phyloP scores from a whole-genome alignment of 2,113 vertebrate genomes.

The Phalacrocorax pelagicus region DNA sequence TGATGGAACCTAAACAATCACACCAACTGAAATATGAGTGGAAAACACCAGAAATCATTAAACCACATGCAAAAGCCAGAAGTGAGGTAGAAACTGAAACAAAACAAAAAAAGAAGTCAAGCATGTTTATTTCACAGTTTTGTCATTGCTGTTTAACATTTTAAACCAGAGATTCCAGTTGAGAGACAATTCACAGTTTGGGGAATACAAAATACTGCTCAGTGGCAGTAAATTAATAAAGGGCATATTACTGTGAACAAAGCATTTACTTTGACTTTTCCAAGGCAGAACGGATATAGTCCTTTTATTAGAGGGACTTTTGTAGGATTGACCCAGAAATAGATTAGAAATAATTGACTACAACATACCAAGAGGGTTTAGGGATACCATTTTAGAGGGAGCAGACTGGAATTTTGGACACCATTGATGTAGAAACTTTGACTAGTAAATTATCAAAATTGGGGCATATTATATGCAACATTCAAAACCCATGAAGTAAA shows the following conservation, averaged over 20 bases:
- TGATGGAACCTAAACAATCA: background rate
- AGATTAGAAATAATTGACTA: background rate
- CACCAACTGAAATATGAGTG: background rate
- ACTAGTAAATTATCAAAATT: background rate
- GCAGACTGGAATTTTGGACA: background rate
- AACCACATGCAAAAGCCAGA: background rate
- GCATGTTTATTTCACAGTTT: background rate
- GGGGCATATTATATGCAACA: background rate
- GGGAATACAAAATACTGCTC: background rate
- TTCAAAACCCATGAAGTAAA: background rate
- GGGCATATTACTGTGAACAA: background rate
- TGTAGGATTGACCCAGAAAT: background rate
- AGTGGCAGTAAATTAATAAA: background rate
- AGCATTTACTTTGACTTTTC: background rate
- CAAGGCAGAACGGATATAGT: background rate
- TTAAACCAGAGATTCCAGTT: background rate
- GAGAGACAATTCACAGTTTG: background rate
- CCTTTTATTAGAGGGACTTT: background rate
- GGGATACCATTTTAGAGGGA: background rate
- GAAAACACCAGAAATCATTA: background rate
- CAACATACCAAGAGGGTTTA: background rate
- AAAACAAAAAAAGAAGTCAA: background rate
- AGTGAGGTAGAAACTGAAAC: background rate
- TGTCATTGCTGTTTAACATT: background rate
- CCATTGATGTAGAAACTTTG: background rate